Evolutionary conservation across 2,113 vertebrate species (phyloP).

Genomic region (Thinocorus orbignyianus): DNA sequence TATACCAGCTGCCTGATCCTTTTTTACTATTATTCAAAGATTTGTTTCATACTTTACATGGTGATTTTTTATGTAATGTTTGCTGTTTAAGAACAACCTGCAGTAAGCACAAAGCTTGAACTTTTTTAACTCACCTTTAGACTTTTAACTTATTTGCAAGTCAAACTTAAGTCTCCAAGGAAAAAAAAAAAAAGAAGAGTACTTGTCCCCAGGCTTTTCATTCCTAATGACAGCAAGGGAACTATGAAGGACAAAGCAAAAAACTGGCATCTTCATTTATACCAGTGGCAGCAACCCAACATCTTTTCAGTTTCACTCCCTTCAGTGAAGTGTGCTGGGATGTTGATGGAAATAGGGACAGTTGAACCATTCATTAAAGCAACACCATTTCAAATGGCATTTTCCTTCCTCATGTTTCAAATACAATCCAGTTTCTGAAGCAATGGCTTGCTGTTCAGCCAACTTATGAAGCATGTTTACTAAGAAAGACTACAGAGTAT

Average conservation of each 20-base stretch:
- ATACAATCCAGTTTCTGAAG: neutral
- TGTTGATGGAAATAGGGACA: neutral
- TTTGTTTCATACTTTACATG: neutral
- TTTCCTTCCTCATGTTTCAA: neutral
- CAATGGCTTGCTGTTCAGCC: neutral
- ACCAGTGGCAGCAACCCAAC: slow-evolving; percentile 17
- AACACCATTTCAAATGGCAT: neutral
- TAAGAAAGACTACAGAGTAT: neutral
- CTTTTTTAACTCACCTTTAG: neutral
- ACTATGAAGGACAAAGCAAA: slow-evolving; percentile 30
- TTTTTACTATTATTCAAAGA: neutral
- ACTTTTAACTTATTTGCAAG: neutral
- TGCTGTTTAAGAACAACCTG: neutral
- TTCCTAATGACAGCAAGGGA: slow-evolving; percentile 21
- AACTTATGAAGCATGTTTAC: neutral
- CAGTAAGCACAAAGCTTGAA: neutral
- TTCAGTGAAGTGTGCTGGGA: neutral
- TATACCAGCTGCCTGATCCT: neutral
- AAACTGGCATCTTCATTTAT: slow-evolving; percentile 51
- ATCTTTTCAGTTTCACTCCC: slow-evolving; percentile 5
- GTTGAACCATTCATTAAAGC: neutral
- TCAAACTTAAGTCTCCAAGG: neutral
- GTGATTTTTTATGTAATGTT: neutral
- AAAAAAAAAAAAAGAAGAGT: neutral
- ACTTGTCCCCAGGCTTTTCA: slow-evolving; percentile 5